Base-by-base conservation (phyloP, 1,140 invertebrate genomes). In the Thaumatotibia leucotreta region DNA sequence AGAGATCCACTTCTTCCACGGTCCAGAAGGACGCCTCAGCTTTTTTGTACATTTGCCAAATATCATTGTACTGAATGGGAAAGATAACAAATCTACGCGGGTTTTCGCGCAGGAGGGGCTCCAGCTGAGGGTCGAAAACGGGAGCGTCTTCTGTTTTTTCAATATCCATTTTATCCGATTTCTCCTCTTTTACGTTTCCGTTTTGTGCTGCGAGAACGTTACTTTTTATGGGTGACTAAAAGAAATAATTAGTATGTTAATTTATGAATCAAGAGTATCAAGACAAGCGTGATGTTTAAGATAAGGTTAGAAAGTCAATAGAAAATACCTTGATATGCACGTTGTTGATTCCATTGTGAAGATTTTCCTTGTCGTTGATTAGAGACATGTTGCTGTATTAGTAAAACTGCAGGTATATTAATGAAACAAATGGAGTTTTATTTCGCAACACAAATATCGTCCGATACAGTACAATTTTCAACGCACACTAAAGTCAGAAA, bases 11-110 rank as follows among this genome's bases (percentile, higher is more conserved):
- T 94, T 99, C 99, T 89, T 99, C 98, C 0, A 95, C 97, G 0
- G 98, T 99, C 99, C 99, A 99, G 88, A 99, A 99, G 0, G 98
- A 99, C 24, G 99, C 98, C 82, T 98, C 98, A 0, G 99, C 99
- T 92, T 99, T 98, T 89, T 99, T 99, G 92, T 99, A 99, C 96
- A 99, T 99, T 67, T 95, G 89, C 97, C 98, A 99, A 65, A 99
- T 98, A 77, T 99, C 98, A 50, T 95, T 95, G 90, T 98, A 99
- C 86, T 98, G 92, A 67, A 99, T 98, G 0, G 99, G 99, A 77
- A 99, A 99, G 9, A 99, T 93, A 4, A 99, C 98, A 91, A 99
- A 99, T 63, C 98, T 93, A 22, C 94, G 92, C 6, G 97, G 97
- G 88, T 99, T 99, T 61, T 98, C 97, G 63, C 93, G 93, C 2